Conservation (phyloP, 2,888 invertebrate genomes). For the Rhodophaea formosa region DNA sequence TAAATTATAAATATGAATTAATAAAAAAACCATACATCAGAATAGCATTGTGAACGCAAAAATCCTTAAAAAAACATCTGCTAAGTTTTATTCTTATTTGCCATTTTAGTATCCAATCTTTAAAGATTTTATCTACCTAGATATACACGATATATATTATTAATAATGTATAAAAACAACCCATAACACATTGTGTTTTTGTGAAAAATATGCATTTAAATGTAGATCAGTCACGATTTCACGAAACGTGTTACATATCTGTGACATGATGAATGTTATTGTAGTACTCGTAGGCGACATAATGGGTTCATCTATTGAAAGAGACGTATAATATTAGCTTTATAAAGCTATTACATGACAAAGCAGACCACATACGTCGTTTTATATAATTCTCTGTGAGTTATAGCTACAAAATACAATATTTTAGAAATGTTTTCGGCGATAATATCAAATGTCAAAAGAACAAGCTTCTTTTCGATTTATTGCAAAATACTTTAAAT, state of each 20-base stretch:
- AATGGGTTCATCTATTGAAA: slow-evolving; percentile 42
- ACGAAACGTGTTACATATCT: not conserved
- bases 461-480: not conserved
- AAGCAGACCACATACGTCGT: slow-evolving; percentile 39
- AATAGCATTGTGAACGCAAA: too few relatives aligned
- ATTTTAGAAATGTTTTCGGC: slow-evolving; percentile 10
- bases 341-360: slow-evolving; percentile 41
- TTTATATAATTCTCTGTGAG: not conserved
- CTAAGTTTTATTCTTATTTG: too few relatives aligned
- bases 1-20: too few relatives aligned
- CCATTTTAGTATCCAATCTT: too few relatives aligned
- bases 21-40: too few relatives aligned
- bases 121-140: too few relatives aligned
- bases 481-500: not conserved
- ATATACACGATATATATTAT: too few relatives aligned
- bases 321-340: slow-evolving; percentile 30
- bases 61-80: too few relatives aligned
- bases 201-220: slow-evolving; percentile 5
- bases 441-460: slow-evolving; percentile 15
- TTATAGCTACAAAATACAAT: slow-evolving; percentile 9
- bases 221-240: slow-evolving; percentile 3
- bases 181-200: slow-evolving; percentile 2
- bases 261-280: slow-evolving; percentile 14
- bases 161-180: not conserved
- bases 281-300: slow-evolving; percentile 35